A percentile compares a stretch with the other conserved stretches of the same genome.
Conservation (phyloP, 2,113 vertebrate genomes). For the Lophotis ruficrista region DNA sequence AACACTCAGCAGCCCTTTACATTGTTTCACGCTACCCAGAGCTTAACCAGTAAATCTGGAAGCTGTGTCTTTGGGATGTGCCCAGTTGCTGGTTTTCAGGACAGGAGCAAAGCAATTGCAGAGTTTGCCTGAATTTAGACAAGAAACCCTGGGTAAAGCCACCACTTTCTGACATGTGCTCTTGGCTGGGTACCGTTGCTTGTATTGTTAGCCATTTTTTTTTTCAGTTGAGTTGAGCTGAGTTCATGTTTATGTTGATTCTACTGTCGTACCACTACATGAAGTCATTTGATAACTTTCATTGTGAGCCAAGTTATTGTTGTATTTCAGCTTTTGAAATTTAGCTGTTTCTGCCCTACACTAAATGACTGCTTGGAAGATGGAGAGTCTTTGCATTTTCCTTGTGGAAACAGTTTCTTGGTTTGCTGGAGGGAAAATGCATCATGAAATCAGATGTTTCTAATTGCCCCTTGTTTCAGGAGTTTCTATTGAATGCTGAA, state of each 20-base stretch:
- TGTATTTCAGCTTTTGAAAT: slow-evolving; percentile 35
- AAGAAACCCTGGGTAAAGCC: not conserved
- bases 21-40: not conserved
- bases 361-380: slow-evolving; percentile 11
- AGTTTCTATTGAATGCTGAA: slow-evolving; percentile 37
- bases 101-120: not conserved
- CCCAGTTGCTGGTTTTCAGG: rapidly evolving
- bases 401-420: slow-evolving; percentile 22
- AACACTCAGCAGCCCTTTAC: not conserved
- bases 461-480: slow-evolving; percentile 63
- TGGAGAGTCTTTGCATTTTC: not conserved
- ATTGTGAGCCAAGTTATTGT: slow-evolving; percentile 13
- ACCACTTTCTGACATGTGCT: not conserved
- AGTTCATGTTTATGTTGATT: slow-evolving; percentile 51
- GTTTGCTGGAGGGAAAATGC: slow-evolving; percentile 28
- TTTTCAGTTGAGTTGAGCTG: not conserved
- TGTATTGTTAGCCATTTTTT: not conserved
- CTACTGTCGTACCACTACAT: not conserved
- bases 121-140: not conserved
- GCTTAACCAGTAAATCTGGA: not conserved
- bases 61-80: not conserved
- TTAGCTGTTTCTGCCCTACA: not conserved
- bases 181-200: not conserved
- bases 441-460: slow-evolving; percentile 57
- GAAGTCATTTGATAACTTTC: slow-evolving; percentile 37